Conservation (phyloP, 1,140 invertebrate genomes). For the Drosophila elegans region DNA sequence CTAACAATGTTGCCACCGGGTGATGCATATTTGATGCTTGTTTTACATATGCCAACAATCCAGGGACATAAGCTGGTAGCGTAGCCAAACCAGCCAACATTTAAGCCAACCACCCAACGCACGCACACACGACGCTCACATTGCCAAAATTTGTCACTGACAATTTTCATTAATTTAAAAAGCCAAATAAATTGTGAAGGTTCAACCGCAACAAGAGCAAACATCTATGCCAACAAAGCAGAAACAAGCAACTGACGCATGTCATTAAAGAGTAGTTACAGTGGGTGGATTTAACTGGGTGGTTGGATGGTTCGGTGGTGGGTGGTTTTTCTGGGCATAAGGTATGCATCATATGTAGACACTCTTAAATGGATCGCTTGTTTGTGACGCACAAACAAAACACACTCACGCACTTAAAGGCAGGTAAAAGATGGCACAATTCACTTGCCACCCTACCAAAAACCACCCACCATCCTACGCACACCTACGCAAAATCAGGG, state of each 20-base stretch:
- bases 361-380: slow-evolving; percentile 46
- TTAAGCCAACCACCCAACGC: slow-evolving; percentile 1
- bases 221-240: slow-evolving; percentile 40
- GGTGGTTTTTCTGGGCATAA: slow-evolving; percentile 1
- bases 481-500: slow-evolving; percentile 9
- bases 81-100: not conserved
- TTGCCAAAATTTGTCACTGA: slow-evolving; percentile 69
- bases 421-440: slow-evolving; percentile 11
- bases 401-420: slow-evolving; percentile 8
- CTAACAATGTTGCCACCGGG: slow-evolving; percentile 24
- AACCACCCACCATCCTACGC: not conserved
- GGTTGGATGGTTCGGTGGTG: not conserved
- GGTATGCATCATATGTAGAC: slow-evolving; percentile 34
- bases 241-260: slow-evolving; percentile 49
- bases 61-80: slow-evolving; percentile 35
- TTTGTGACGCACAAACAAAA: slow-evolving; percentile 32
- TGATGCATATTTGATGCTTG: slow-evolving; percentile 75
- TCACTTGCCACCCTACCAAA: not conserved
- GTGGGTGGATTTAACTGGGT: not conserved
- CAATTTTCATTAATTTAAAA: slow-evolving; percentile 83
- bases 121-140: slow-evolving; percentile 2
- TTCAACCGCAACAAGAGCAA: slow-evolving; percentile 36
- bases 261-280: slow-evolving; percentile 51
- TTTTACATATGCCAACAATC: slow-evolving; percentile 72
- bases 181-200: slow-evolving; percentile 65